A percentile compares a stretch with the other conserved stretches of the same genome.
Evolutionary conservation across 2,797 vertebrate genomes (phyloP).

Genomic region (Anguilla obscura): DNA sequence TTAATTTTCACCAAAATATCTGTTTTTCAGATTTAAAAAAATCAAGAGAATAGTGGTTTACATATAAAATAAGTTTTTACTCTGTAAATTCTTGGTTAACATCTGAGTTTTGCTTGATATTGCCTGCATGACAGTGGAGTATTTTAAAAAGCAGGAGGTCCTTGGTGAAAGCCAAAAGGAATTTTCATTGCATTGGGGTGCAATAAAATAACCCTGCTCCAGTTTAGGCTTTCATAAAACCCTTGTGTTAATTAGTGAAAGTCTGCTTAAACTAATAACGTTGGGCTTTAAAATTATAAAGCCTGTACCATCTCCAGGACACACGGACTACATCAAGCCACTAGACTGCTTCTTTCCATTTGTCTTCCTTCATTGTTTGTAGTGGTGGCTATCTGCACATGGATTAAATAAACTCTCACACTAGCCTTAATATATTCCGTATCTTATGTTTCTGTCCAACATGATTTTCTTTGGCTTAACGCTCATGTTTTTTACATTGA

Average conservation of each 20-base stretch:
- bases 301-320: not conserved
- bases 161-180: not conserved
- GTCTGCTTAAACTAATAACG: not conserved
- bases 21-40: not conserved
- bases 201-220: not conserved
- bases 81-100: not conserved
- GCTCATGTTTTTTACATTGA: not conserved
- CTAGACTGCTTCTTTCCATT: not conserved
- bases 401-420: not conserved
- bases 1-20: not conserved
- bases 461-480: not conserved
- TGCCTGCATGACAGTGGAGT: not conserved
- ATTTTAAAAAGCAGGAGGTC: not conserved
- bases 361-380: not conserved
- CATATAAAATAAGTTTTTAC: not conserved
- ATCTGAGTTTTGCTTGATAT: not conserved
- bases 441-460: not conserved
- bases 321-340: not conserved
- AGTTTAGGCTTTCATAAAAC: not conserved
- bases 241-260: not conserved
- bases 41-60: not conserved
- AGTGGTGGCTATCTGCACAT: not conserved
- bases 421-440: not conserved
- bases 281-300: not conserved
- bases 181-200: not conserved